A percentile compares a stretch with the other conserved stretches of the same genome.
These are phyloP conservation scores for Setipinna tenuifilis DNA, from an alignment of 2,797 vertebrate genomes.

Conservation along the genomic window DNA sequence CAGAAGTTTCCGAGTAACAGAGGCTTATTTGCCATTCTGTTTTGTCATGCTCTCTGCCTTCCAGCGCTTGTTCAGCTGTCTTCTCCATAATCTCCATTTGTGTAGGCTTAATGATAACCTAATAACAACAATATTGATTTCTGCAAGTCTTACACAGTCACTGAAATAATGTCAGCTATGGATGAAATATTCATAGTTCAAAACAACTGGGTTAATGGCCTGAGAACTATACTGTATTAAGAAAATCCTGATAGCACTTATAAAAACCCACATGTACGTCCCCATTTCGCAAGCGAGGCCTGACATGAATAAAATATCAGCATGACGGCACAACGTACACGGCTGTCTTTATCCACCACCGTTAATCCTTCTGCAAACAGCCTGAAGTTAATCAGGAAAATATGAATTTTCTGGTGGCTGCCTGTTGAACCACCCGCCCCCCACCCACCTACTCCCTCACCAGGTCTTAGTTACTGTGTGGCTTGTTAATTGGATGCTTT, in stretches of 20 bases:
- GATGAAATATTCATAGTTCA: neutral
- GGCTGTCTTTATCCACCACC: conserved; percentile 5
- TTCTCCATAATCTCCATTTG: neutral
- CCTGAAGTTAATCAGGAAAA: conserved; percentile 50
- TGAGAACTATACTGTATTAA: neutral
- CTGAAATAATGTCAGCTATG: neutral
- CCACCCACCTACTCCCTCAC: neutral
- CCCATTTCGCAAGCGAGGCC: neutral
- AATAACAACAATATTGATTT: conserved; percentile 24
- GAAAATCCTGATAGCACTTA: neutral
- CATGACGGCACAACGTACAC: conserved; percentile 23
- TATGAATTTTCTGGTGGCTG: conserved; percentile 45
- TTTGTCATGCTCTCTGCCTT: neutral
- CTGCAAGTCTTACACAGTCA: neutral
- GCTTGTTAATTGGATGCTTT: conserved; percentile 57
- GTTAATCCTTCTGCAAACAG: conserved; percentile 40
- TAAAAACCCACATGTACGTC: neutral
- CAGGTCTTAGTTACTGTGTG: conserved; percentile 49
- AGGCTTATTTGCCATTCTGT: conserved; percentile 19
- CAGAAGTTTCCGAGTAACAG: neutral
- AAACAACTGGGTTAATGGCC: neutral
- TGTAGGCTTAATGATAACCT: conserved; percentile 2
- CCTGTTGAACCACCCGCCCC: conserved; percentile 41
- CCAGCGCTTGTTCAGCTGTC: conserved; percentile 19
- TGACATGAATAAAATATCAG: conserved; percentile 36